phyloP scores from a whole-genome alignment of 2,113 vertebrate genomes.

The Penelope pileata region DNA sequence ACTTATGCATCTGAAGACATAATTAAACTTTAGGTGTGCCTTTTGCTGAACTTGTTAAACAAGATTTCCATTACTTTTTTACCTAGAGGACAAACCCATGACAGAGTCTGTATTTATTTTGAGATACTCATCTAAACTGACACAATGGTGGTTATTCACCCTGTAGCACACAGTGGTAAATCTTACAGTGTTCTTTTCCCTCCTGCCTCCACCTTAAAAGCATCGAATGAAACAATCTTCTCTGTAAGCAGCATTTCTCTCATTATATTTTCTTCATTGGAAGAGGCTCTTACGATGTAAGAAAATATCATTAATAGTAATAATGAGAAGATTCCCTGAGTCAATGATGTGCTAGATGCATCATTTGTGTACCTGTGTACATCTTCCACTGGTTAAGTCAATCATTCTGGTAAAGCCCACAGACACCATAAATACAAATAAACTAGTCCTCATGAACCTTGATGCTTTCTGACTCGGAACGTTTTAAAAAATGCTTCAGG shows the following conservation, averaged over 20 bases:
- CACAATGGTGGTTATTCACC: constrained; percentile 39
- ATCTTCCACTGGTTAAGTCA: background rate
- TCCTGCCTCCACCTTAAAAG: background rate
- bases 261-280: background rate
- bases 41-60: constrained; percentile 73
- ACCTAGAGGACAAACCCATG: constrained; percentile 69
- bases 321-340: background rate
- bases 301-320: background rate
- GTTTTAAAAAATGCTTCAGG: background rate
- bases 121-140: constrained; percentile 73
- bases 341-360: background rate
- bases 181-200: background rate
- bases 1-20: constrained; percentile 10
- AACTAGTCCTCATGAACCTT: background rate
- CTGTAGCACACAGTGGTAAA: constrained; percentile 34
- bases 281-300: background rate
- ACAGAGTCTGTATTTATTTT: constrained; percentile 70
- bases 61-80: constrained; percentile 68
- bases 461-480: constrained; percentile 1
- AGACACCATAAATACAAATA: background rate
- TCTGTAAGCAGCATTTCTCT: background rate
- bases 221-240: background rate
- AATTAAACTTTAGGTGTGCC: constrained; percentile 69
- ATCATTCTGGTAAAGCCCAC: background rate
- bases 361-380: background rate